Percentiles rank a stretch among this genome's conserved stretches.
Conservation (phyloP, 2,888 invertebrate species). For the Rhogogaster chlorosoma region DNA sequence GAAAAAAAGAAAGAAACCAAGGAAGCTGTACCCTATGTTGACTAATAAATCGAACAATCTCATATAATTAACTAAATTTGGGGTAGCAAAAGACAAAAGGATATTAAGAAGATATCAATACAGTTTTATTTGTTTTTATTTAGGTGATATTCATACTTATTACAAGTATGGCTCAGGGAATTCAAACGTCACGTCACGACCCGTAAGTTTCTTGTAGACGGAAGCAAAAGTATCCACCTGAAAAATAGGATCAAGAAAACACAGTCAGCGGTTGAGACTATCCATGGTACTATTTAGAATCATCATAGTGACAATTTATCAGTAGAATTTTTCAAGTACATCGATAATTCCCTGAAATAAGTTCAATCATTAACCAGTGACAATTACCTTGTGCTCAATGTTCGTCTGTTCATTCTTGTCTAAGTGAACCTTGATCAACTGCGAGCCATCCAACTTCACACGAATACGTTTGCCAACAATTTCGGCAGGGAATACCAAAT, state of each 20-base stretch:
- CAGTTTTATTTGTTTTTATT: constrained; percentile 59
- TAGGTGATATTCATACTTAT: constrained; percentile 67
- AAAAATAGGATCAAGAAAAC: constrained; percentile 69
- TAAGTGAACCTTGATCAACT: constrained; percentile 98
- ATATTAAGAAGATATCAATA: constrained; percentile 11
- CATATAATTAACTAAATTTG: background rate
- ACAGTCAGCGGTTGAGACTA: constrained; percentile 32
- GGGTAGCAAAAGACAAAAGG: constrained; percentile 12
- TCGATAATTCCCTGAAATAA: background rate
- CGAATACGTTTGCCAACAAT: constrained; percentile 99
- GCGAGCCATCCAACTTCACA: constrained; percentile 96
- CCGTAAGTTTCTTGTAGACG: constrained; percentile 99
- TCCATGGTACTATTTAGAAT: constrained; percentile 21
- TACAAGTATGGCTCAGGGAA: constrained; percentile 99
- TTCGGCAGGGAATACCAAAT: constrained; percentile 99
- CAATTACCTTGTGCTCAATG: constrained; percentile 97
- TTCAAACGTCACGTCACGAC: constrained; percentile 99
- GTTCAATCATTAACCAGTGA: constrained; percentile 16
- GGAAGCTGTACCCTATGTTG: background rate
- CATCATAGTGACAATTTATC: constrained; percentile 42
- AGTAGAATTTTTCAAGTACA: constrained; percentile 39
- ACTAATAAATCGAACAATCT: background rate
- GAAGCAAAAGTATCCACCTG: constrained; percentile 99
- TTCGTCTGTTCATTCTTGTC: constrained; percentile 99
- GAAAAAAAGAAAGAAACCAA: background rate